Base-by-base conservation (phyloP, 2,888 invertebrate species). In the Blastobasis lacticolella region DNA sequence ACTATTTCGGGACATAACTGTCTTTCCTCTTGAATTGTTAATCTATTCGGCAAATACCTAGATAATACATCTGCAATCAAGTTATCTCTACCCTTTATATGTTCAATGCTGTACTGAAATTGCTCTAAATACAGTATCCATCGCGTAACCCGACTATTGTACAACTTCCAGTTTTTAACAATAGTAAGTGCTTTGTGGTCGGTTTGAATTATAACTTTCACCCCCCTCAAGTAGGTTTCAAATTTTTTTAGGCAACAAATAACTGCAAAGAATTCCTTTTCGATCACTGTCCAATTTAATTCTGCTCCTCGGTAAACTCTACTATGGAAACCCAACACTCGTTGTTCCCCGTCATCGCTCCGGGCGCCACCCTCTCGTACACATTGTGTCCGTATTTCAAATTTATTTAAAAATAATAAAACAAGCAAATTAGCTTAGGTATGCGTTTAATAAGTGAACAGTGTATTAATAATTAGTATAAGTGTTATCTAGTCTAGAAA, bases 251-350 rank as follows among this genome's bases (percentile, higher is more conserved):
- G 50, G 37, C 59, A 59, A 46, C 44, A 49, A 4, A 66, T 62
- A 0, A 66, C 49, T 0, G 64, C 51, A n/a, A 45, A 63, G 44
- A 64, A 57, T 46, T 64, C 63, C n/a, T 62, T 57, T 48, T 66
- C 63, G 0, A 62, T 59, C 0, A 62, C 60, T 0, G 63, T 61
- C 65, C 63, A 63, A 10, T 51, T 60, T 10, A 53, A 38, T 46
- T 62, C 52, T 0, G 60, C 48, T 0, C 55, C 54, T 6, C 46
- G 59, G 43, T 63, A 51, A 0, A 50, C 40, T 45, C 52, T 61
- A 49, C 64, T 66, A 53, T 53, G 48, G 40, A 54, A 64, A 0
- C 61, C 59, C 7, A 63, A 37, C 0, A 60, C 44, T 45, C 44
- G 52, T 10, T 52, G 38, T 1, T 62, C 57, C 0, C 45, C 50